A percentile compares a stretch with the other conserved stretches of the same genome.
Conservation (phyloP, 2,797 vertebrate genomes). For the Pampus argenteus region DNA sequence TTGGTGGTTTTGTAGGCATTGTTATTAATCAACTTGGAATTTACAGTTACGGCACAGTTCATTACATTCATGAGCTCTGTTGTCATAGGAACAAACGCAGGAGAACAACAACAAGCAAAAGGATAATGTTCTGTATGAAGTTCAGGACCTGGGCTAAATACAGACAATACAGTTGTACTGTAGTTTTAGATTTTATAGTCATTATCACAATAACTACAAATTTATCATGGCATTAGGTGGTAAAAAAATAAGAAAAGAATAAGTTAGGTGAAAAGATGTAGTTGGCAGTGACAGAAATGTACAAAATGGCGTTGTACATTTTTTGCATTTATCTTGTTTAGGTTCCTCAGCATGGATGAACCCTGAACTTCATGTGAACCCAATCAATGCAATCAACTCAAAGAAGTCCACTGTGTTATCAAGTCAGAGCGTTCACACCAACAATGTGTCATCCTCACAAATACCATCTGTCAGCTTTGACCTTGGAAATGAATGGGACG, state of each 20-base stretch:
- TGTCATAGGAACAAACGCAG: too few relatives aligned
- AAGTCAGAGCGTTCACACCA: background rate
- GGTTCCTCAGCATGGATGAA: constrained; percentile 66
- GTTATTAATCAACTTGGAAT: background rate
- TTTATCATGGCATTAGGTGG: too few relatives aligned
- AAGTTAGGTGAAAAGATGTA: too few relatives aligned
- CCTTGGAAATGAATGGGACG: constrained; percentile 86
- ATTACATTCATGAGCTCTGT: too few relatives aligned
- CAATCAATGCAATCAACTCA: constrained; percentile 11
- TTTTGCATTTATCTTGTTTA: constrained; percentile 54
- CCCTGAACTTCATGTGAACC: constrained; percentile 32
- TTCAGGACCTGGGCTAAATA: too few relatives aligned
- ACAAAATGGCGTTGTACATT: background rate
- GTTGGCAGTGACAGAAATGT: too few relatives aligned
- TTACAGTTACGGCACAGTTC: background rate
- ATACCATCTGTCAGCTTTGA: constrained; percentile 87
- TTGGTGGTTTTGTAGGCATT: background rate
- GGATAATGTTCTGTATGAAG: too few relatives aligned
- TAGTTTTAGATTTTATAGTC: too few relatives aligned
- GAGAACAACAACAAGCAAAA: too few relatives aligned
- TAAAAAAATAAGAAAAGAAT: too few relatives aligned
- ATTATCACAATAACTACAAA: too few relatives aligned
- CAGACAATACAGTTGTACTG: too few relatives aligned
- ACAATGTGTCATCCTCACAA: constrained; percentile 18
- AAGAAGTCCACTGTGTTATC: constrained; percentile 3